Evolutionary conservation across 2,797 vertebrate genomes (phyloP).

Genomic region (Neomorphus geoffroyi): DNA sequence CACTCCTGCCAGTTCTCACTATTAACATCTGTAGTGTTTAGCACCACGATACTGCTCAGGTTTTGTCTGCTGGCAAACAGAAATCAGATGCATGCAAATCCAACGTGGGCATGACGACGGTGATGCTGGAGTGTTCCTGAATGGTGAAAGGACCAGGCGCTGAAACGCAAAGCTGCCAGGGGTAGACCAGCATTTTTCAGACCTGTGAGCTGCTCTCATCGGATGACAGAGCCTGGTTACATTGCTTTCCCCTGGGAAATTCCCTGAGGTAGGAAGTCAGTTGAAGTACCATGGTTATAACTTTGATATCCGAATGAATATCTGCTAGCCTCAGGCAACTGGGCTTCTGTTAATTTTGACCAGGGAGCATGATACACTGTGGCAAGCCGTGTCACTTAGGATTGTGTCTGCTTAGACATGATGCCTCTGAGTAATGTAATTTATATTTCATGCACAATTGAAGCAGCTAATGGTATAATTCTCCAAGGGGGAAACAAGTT

Average conservation of each 20-base stretch:
- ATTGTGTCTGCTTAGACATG: constrained; percentile 78
- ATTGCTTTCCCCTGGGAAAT: background rate
- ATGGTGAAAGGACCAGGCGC: background rate
- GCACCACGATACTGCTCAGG: background rate
- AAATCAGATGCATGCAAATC: background rate
- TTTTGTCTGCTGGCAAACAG: background rate
- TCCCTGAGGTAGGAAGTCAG: background rate
- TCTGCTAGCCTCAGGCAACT: constrained; percentile 59
- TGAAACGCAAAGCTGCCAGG: background rate
- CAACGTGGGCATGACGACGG: accelerated
- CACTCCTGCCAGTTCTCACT: background rate
- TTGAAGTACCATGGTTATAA: background rate
- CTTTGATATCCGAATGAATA: constrained; percentile 54
- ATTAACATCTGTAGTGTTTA: background rate
- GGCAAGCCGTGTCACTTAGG: constrained; percentile 80
- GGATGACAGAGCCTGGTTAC: background rate
- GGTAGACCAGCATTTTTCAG: background rate
- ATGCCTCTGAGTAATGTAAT: constrained; percentile 84
- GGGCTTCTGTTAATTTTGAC: constrained; percentile 69
- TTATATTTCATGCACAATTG: constrained; percentile 88
- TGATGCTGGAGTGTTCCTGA: background rate
- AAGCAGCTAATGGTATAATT: constrained; percentile 86
- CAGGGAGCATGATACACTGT: constrained; percentile 71
- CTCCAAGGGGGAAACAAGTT: constrained; percentile 85
- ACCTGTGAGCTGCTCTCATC: background rate